Percentiles rank a stretch among this genome's conserved stretches.
Evolutionary conservation across 2,113 vertebrate genomes (phyloP).

Genomic region (Noctilio leporinus): DNA sequence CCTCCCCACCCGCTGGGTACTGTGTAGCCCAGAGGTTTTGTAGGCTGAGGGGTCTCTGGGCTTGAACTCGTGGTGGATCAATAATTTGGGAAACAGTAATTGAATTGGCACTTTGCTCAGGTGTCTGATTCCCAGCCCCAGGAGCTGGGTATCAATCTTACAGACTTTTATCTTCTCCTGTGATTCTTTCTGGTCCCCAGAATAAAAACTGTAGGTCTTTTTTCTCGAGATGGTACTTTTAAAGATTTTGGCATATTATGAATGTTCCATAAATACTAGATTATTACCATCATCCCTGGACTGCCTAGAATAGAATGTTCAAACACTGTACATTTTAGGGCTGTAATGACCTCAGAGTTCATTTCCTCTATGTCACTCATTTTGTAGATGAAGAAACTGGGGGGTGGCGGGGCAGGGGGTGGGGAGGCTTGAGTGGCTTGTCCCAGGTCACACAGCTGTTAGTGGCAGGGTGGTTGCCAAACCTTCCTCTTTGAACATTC

Average conservation of each 20-base stretch:
- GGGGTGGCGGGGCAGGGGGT: no score
- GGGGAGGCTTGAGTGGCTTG: background rate
- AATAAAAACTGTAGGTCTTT: background rate
- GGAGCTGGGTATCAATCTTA: background rate
- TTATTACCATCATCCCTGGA: background rate
- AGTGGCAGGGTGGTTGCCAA: background rate
- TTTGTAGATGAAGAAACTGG: background rate
- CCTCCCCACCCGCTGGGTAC: background rate
- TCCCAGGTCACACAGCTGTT: background rate
- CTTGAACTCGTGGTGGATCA: background rate
- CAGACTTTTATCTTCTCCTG: background rate
- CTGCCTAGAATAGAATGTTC: background rate
- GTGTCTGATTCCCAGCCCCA: background rate
- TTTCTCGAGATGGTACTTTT: background rate
- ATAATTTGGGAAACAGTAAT: background rate
- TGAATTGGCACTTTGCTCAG: background rate
- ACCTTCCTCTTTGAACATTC: background rate
- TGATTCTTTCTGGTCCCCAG: background rate
- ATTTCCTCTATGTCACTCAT: background rate
- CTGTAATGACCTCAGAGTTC: background rate
- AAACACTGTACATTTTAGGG: background rate
- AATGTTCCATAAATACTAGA: background rate
- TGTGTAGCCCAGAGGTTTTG: background rate
- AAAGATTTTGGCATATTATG: background rate
- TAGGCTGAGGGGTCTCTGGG: background rate